Percentiles rank a stretch among this genome's conserved stretches.
Conservation (phyloP, 2,113 vertebrate species). For the Oplegnathus fasciatus region DNA sequence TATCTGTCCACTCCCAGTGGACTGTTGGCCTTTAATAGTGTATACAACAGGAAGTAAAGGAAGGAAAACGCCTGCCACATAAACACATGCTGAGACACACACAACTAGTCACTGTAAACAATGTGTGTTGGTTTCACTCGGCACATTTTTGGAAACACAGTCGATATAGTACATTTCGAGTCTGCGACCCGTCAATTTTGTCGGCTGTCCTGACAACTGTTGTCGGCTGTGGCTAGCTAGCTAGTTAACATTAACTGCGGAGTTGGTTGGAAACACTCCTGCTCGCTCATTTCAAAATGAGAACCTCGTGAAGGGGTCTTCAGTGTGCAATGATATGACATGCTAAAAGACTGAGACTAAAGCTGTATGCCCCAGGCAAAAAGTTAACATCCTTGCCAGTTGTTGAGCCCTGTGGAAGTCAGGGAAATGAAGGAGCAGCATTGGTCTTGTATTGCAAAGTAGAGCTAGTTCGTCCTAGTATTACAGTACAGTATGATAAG, state of each 20-base stretch:
- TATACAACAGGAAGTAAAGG: constrained; percentile 68
- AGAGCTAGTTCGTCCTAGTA: no score
- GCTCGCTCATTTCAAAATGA: no score
- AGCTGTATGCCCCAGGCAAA: no score
- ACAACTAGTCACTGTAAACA: constrained; percentile 25
- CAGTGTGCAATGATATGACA: neutral
- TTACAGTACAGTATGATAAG: no score
- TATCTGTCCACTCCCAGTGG: constrained; percentile 53
- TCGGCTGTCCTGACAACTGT: neutral
- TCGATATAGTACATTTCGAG: neutral
- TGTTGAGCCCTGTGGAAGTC: no score
- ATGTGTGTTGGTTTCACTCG: neutral
- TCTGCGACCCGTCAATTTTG: neutral
- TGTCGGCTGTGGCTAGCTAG: neutral
- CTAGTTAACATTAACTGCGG: neutral
- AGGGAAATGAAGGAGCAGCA: no score
- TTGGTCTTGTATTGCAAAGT: no score
- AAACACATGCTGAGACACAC: constrained; percentile 17
- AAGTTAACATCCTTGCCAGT: no score
- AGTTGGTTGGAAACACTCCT: neutral
- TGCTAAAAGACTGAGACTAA: no score
- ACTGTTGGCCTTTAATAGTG: constrained; percentile 50
- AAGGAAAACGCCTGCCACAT: constrained; percentile 29
- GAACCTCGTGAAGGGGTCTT: neutral
- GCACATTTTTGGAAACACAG: neutral